Percentiles rank a stretch among this genome's conserved stretches.
phyloP scores from a whole-genome alignment of 1,140 invertebrate species.

The Phocides pigmalion region DNA sequence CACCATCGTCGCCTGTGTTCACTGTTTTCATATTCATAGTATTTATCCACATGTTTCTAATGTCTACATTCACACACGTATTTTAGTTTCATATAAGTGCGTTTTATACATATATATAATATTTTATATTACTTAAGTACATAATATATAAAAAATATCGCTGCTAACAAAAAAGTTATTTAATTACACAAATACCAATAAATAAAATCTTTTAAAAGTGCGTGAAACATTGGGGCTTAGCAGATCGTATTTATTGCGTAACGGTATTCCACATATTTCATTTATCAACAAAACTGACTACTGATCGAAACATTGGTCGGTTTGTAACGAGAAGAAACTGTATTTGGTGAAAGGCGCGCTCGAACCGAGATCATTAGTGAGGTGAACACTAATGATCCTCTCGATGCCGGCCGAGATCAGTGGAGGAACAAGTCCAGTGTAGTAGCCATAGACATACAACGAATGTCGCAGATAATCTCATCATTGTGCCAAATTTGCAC shows the following conservation, averaged over 20 bases:
- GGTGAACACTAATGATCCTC: slow-evolving; percentile 73
- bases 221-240: too few species aligned
- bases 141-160: too few species aligned
- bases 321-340: slow-evolving; percentile 5
- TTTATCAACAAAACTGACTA: slow-evolving; percentile 3
- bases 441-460: background rate
- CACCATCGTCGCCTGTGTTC: too few species aligned
- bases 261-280: background rate
- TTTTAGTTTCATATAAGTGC: too few species aligned
- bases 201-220: background rate
- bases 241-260: background rate
- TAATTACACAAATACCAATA: too few species aligned
- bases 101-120: too few species aligned
- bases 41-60: too few species aligned
- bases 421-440: slow-evolving; percentile 51
- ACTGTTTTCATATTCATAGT: too few species aligned
- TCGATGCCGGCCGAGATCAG: slow-evolving; percentile 60
- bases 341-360: slow-evolving; percentile 35
- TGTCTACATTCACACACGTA: too few species aligned
- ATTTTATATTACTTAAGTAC: too few species aligned
- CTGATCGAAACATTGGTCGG: slow-evolving; percentile 36
- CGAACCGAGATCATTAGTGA: slow-evolving; percentile 65
- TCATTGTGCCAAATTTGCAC: background rate
- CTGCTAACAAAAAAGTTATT: too few species aligned
- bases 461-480: background rate